Conservation (phyloP, 1,140 invertebrate species). For the Megalonaias nervosa region DNA sequence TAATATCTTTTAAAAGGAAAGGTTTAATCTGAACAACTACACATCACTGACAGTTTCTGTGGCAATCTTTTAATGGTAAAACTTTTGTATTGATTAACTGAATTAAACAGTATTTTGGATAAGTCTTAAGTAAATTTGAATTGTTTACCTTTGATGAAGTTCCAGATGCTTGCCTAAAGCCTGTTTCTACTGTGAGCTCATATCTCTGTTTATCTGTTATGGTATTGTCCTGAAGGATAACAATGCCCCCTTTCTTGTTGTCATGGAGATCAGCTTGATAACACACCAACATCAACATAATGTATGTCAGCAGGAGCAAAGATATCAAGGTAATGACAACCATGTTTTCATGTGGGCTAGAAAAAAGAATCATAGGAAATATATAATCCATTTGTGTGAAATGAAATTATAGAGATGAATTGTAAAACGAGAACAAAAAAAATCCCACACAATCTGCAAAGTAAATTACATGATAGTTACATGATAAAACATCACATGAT, state of each 20-base stretch:
- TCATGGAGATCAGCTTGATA: constrained; percentile 72
- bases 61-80: background rate
- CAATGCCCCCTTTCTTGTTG: constrained; percentile 57
- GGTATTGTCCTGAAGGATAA: constrained; percentile 67
- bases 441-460: no score
- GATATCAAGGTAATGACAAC: constrained; percentile 66
- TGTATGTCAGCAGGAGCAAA: constrained; percentile 70
- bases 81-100: background rate
- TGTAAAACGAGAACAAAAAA: no score
- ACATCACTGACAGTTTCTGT: no score
- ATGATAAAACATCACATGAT: no score
- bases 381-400: no score
- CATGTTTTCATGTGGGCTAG: constrained; percentile 63
- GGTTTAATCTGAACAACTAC: no score
- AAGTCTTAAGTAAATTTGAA: constrained; percentile 1
- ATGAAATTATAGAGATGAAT: no score
- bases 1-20: background rate
- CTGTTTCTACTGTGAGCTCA: constrained; percentile 70
- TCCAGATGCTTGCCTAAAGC: constrained; percentile 64
- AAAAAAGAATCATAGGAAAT: constrained; percentile 28
- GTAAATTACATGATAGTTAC: no score
- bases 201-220: constrained; percentile 66
- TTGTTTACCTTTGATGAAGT: constrained; percentile 68
- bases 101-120: background rate
- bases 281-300: constrained; percentile 70